A percentile compares a stretch with the other conserved stretches of the same genome.
Conservation (phyloP, 2,888 invertebrate genomes). For the Thumatha senex region DNA sequence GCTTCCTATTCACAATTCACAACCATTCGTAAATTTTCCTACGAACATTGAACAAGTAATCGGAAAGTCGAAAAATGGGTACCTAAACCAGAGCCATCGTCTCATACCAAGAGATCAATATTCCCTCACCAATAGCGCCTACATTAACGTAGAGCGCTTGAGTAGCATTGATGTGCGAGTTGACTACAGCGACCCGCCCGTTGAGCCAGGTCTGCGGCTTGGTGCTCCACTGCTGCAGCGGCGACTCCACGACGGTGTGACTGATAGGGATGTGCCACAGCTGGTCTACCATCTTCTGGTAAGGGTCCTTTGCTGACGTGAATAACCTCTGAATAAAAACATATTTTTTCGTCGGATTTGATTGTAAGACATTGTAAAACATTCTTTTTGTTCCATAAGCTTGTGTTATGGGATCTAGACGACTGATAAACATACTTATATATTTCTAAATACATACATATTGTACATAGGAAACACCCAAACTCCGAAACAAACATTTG, state of each 20-base stretch:
- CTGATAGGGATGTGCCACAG: slow-evolving; percentile 86
- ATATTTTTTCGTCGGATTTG: neutral
- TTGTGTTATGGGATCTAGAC: no score
- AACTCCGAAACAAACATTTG: no score
- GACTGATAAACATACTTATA: no score
- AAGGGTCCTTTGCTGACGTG: slow-evolving; percentile 56
- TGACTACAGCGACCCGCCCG: slow-evolving; percentile 32
- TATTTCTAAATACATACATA: no score
- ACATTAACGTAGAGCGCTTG: slow-evolving; percentile 86
- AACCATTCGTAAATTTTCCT: no score
- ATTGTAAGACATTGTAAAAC: no score
- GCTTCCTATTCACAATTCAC: no score
- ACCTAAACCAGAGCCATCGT: no score
- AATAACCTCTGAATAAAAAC: slow-evolving; percentile 54
- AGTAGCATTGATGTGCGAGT: slow-evolving; percentile 49
- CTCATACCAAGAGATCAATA: neutral
- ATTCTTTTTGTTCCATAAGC: no score
- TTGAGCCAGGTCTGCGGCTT: slow-evolving; percentile 64
- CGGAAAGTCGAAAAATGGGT: no score
- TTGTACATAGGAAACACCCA: no score
- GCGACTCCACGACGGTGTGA: slow-evolving; percentile 48
- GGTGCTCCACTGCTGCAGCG: slow-evolving; percentile 43
- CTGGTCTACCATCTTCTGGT: slow-evolving; percentile 59
- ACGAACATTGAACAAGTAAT: no score
- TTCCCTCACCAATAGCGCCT: slow-evolving; percentile 78